Conservation (phyloP, 1,140 invertebrate species). For the Euschistus heros region DNA sequence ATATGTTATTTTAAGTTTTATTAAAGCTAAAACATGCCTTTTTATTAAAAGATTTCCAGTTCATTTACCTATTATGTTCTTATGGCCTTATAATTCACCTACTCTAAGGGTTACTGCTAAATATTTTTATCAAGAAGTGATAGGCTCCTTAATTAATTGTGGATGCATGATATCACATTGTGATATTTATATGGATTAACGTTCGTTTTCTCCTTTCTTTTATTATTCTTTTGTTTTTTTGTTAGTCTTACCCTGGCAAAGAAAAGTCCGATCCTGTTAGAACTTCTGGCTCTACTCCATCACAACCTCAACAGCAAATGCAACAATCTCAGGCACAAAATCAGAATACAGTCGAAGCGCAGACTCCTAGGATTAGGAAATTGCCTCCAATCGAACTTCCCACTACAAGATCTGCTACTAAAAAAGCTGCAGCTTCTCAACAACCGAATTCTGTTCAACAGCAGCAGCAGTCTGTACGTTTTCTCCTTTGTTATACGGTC, state of each 20-base stretch:
- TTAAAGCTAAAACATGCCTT: too few relatives aligned
- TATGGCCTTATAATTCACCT: too few relatives aligned
- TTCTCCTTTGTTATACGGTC: too few relatives aligned
- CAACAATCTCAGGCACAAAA: not conserved
- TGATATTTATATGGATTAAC: not conserved
- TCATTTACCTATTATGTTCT: too few relatives aligned
- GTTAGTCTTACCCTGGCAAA: not conserved
- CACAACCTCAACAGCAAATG: not conserved
- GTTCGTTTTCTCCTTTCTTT: not conserved
- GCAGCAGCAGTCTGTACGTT: not conserved
- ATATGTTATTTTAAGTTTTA: too few relatives aligned
- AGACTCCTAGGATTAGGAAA: slow-evolving; percentile 19
- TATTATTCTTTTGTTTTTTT: not conserved
- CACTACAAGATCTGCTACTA: slow-evolving; percentile 44
- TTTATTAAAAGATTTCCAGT: too few relatives aligned
- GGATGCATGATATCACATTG: not conserved
- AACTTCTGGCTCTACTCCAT: not conserved
- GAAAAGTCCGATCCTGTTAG: not conserved
- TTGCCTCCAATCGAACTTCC: slow-evolving; percentile 67
- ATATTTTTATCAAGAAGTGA: too few relatives aligned
- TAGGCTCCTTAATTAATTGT: too few relatives aligned
- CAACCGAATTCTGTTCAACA: slow-evolving; percentile 3
- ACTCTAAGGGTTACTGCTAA: too few relatives aligned
- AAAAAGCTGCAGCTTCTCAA: slow-evolving; percentile 29
- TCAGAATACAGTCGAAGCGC: not conserved